A percentile compares a stretch with the other conserved stretches of the same genome.
Conservation (phyloP, 2,888 invertebrate genomes). For the Argyra leucocephala region DNA sequence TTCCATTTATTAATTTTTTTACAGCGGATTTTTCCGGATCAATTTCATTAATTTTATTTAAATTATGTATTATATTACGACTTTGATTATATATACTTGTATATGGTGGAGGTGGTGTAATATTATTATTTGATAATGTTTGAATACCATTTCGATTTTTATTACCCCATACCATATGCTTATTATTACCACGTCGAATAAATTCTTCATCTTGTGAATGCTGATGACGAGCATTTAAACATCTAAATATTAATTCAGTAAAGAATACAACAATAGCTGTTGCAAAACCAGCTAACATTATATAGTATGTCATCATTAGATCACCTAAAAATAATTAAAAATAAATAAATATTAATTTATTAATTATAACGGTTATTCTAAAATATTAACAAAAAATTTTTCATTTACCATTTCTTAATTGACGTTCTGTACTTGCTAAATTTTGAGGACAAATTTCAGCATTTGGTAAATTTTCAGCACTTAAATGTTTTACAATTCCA, state of each 20-base stretch:
- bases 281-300: constrained; percentile 60
- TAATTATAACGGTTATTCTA: too few relatives aligned
- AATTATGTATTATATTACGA: constrained; percentile 17
- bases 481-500: constrained; percentile 62
- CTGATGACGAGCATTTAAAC: constrained; percentile 31
- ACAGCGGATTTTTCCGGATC: constrained; percentile 29
- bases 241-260: constrained; percentile 50
- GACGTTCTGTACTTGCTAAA: constrained; percentile 68
- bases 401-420: constrained; percentile 52
- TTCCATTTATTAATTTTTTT: constrained; percentile 58
- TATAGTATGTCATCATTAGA: constrained; percentile 67
- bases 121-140: constrained; percentile 26
- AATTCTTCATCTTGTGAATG: background rate
- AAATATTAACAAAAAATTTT: too few relatives aligned
- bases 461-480: constrained; percentile 55
- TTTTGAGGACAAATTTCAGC: constrained; percentile 73
- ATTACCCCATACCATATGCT: background rate
- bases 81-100: constrained; percentile 42
- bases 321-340: constrained; percentile 41
- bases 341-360: background rate
- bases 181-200: background rate
- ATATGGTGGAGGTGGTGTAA: constrained; percentile 56
- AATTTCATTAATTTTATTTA: constrained; percentile 11
- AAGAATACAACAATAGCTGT: constrained; percentile 56
- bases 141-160: background rate